phyloP scores from a whole-genome alignment of 92 coral and sea anemone species.

The Anthopleura xanthogrammica region DNA sequence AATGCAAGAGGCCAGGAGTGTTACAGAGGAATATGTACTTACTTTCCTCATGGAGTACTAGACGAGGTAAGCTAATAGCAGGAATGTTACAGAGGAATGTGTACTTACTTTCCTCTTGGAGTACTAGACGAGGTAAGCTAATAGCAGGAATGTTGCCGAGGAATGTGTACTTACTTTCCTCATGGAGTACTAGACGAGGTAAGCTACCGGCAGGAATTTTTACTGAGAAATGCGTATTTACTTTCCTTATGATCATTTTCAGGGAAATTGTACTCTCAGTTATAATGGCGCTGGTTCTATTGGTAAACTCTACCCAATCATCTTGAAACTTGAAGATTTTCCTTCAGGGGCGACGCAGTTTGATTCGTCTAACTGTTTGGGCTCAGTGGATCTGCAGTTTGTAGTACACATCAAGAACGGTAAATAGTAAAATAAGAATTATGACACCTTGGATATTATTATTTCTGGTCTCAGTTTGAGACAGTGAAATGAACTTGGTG shows the following conservation, averaged over 20 bases:
- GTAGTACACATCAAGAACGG: neutral
- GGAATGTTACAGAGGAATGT: too few species aligned
- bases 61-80: too few species aligned
- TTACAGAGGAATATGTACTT: neutral
- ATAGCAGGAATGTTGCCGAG: neutral
- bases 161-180: neutral
- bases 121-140: too few species aligned
- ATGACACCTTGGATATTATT: too few species aligned
- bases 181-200: constrained; percentile 4
- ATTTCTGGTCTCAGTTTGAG: too few species aligned
- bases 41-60: too few species aligned
- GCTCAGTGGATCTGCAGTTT: constrained; percentile 7
- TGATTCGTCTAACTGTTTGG: neutral
- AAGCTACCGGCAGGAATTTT: neutral
- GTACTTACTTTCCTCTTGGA: too few species aligned
- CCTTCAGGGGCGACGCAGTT: neutral
- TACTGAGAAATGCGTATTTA: constrained; percentile 5
- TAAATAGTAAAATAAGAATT: too few species aligned
- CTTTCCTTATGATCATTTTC: neutral
- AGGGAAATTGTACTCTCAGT: neutral
- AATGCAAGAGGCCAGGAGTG: too few species aligned
- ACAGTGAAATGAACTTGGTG: too few species aligned
- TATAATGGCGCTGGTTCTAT: constrained; percentile 1
- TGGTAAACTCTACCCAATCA: neutral
- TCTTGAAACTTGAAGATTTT: constrained; percentile 10